A percentile compares a stretch with the other conserved stretches of the same genome.
phyloP scores from a whole-genome alignment of 2,888 invertebrate genomes.

The Aradus depressus region DNA sequence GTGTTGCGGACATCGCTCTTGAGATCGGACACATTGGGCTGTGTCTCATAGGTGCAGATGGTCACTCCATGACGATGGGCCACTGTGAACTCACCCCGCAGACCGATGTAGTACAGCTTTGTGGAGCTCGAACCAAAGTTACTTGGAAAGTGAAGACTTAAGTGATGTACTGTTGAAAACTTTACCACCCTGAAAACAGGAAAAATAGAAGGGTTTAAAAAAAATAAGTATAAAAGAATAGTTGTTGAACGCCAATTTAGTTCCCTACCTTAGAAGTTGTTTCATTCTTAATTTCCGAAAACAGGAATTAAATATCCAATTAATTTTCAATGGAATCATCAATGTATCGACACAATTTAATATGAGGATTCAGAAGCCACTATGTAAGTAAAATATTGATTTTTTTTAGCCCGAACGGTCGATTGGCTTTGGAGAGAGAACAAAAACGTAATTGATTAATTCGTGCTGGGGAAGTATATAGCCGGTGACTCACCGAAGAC shows the following conservation, averaged over 20 bases:
- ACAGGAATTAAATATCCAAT: not conserved
- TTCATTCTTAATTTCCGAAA: too few relatives aligned
- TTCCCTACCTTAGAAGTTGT: too few relatives aligned
- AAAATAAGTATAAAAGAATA: too few relatives aligned
- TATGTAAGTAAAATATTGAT: too few relatives aligned
- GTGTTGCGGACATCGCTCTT: slow-evolving; percentile 54
- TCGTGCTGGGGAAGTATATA: too few relatives aligned
- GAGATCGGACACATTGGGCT: slow-evolving; percentile 78
- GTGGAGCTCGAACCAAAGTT: slow-evolving; percentile 82
- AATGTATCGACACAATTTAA: too few relatives aligned
- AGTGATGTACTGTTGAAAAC: slow-evolving; percentile 79
- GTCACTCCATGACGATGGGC: slow-evolving; percentile 80
- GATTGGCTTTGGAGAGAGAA: too few relatives aligned
- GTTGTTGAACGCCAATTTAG: too few relatives aligned
- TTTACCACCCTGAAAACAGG: slow-evolving; percentile 65
- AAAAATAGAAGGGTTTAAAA: slow-evolving; percentile 10
- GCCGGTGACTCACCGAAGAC: too few relatives aligned
- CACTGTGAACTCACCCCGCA: slow-evolving; percentile 83
- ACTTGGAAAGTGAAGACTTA: slow-evolving; percentile 79
- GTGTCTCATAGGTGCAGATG: slow-evolving; percentile 79
- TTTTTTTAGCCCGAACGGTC: too few relatives aligned
- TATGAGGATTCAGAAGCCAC: too few relatives aligned
- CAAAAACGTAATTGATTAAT: too few relatives aligned
- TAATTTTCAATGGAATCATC: not conserved
- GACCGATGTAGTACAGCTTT: slow-evolving; percentile 84